Conservation (phyloP, 2,113 vertebrate species). For the Bombycilla garrulus region DNA sequence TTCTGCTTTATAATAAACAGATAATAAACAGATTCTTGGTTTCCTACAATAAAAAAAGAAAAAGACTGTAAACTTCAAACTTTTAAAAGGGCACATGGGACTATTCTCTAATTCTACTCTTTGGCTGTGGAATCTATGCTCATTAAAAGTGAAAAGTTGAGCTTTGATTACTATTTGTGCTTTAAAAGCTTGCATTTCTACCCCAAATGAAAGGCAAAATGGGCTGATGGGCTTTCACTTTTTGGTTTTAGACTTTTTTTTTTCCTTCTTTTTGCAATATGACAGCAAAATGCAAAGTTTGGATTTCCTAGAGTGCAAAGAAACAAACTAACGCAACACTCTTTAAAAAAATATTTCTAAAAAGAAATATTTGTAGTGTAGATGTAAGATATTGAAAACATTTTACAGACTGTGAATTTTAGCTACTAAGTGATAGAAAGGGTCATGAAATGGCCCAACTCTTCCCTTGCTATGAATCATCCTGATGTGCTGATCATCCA, state of each 20-base stretch:
- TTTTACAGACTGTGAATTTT: not conserved
- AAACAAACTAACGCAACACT: not conserved
- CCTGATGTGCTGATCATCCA: not conserved
- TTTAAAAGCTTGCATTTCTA: not conserved
- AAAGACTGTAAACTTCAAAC: constrained; percentile 6
- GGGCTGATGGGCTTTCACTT: not conserved
- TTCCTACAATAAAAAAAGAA: constrained; percentile 46
- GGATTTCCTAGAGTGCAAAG: not conserved
- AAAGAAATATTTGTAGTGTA: not conserved
- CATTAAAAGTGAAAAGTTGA: constrained; percentile 38
- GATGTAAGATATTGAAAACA: not conserved
- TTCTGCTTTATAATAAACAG: constrained; percentile 51
- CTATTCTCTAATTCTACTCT: constrained; percentile 31
- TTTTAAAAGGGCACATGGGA: constrained; percentile 29
- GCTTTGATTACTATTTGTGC: not conserved
- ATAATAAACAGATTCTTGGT: constrained; percentile 55
- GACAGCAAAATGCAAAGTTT: not conserved
- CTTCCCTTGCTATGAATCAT: not conserved
- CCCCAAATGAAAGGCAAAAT: not conserved
- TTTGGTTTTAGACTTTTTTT: not conserved
- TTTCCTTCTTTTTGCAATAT: not conserved
- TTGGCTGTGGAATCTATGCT: constrained; percentile 33
- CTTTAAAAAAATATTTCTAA: not conserved
- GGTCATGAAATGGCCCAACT: not conserved
- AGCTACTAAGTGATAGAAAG: not conserved